Conservation (phyloP, 2,797 vertebrate species). For the Toxotes lorentzi region DNA sequence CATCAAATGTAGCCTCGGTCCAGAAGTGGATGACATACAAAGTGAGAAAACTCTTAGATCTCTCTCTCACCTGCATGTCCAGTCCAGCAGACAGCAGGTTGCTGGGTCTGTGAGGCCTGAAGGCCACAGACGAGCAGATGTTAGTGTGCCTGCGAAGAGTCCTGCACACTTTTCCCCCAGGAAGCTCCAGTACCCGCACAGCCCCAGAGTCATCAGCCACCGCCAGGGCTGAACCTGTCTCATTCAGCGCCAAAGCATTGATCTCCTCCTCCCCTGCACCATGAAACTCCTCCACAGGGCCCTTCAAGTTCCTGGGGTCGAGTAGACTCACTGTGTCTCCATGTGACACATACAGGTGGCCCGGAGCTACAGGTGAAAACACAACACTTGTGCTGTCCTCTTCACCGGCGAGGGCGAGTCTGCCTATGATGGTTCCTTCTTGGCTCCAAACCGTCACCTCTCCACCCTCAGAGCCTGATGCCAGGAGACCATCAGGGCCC, state of each 20-base stretch:
- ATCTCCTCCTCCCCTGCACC: slow-evolving; percentile 93
- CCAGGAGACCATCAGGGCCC: slow-evolving; percentile 86
- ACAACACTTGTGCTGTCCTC: slow-evolving; percentile 87
- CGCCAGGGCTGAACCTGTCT: slow-evolving; percentile 87
- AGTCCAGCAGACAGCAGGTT: slow-evolving; percentile 95
- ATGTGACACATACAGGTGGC: slow-evolving; percentile 88
- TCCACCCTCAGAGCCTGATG: slow-evolving; percentile 92
- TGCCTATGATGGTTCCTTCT: slow-evolving; percentile 80
- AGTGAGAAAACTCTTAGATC: not conserved
- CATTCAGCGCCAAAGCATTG: slow-evolving; percentile 90
- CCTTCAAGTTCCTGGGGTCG: slow-evolving; percentile 88
- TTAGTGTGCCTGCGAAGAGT: slow-evolving; percentile 93
- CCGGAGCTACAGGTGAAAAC: slow-evolving; percentile 84
- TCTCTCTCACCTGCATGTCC: slow-evolving; percentile 94
- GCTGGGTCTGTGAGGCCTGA: slow-evolving; percentile 93
- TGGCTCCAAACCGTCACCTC: slow-evolving; percentile 90
- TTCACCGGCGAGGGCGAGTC: slow-evolving; percentile 73
- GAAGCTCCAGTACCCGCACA: slow-evolving; percentile 91
- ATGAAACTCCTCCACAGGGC: slow-evolving; percentile 79
- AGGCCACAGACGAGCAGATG: slow-evolving; percentile 95
- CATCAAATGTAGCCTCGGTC: not conserved
- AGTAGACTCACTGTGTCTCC: slow-evolving; percentile 89
- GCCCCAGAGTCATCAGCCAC: slow-evolving; percentile 93
- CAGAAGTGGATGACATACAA: not conserved
- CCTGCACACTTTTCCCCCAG: slow-evolving; percentile 88